A percentile compares a stretch with the other conserved stretches of the same genome.
phyloP scores from a whole-genome alignment of 2,888 invertebrate species.

The Melanostoma mellinum region DNA sequence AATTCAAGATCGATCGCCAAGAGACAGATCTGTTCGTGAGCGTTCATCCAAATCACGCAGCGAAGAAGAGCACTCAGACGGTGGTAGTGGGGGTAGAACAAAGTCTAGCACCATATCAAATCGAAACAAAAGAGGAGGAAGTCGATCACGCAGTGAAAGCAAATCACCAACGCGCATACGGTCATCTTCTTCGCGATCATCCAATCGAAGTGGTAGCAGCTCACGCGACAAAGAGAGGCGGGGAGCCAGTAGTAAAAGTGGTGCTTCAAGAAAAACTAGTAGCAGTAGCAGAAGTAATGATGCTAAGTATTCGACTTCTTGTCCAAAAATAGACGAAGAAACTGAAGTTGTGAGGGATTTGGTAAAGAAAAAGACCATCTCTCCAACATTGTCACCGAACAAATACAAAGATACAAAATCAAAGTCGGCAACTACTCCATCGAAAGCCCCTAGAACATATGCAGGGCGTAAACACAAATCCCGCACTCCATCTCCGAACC shows the following conservation, averaged over 20 bases:
- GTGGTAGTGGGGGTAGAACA: slow-evolving; percentile 57
- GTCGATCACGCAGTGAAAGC: slow-evolving; percentile 75
- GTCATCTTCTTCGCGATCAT: slow-evolving; percentile 67
- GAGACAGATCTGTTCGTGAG: slow-evolving; percentile 50
- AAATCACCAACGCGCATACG: slow-evolving; percentile 77
- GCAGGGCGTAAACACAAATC: slow-evolving; percentile 74
- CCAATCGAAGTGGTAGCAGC: slow-evolving; percentile 55
- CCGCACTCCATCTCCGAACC: slow-evolving; percentile 78
- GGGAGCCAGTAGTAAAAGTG: slow-evolving; percentile 74
- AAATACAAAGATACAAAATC: slow-evolving; percentile 76
- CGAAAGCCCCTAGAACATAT: slow-evolving; percentile 70
- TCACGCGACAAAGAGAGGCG: slow-evolving; percentile 71
- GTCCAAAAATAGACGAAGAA: slow-evolving; percentile 61
- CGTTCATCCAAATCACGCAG: slow-evolving; percentile 61
- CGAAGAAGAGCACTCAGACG: slow-evolving; percentile 66
- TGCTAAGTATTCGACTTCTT: slow-evolving; percentile 48
- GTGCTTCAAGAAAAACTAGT: slow-evolving; percentile 49
- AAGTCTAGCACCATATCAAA: slow-evolving; percentile 74
- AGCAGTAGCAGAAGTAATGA: slow-evolving; percentile 44
- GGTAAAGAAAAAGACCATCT: slow-evolving; percentile 76
- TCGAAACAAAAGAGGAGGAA: slow-evolving; percentile 71
- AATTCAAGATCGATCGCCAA: slow-evolving; percentile 31
- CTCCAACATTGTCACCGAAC: slow-evolving; percentile 77
- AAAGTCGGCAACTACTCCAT: slow-evolving; percentile 47
- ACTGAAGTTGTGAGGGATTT: slow-evolving; percentile 62